Conservation (phyloP, 2,113 vertebrate species). For the Otus sunia region DNA sequence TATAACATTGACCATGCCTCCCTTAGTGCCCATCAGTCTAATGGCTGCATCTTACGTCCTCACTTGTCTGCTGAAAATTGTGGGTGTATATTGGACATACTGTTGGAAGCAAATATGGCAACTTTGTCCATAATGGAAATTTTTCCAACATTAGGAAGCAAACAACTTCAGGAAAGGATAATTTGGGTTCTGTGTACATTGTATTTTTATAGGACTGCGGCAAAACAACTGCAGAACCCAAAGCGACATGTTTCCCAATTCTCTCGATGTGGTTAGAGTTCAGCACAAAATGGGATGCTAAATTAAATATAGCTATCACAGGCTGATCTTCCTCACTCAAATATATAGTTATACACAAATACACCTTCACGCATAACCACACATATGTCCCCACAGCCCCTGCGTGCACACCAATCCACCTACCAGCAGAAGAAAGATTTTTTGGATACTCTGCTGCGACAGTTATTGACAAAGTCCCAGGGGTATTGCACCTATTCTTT, state of each 20-base stretch:
- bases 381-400: not conserved
- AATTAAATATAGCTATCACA: not conserved
- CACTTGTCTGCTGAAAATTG: not conserved
- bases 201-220: not conserved
- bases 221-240: not conserved
- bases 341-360: not conserved
- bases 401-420: not conserved
- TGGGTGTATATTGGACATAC: fast-evolving
- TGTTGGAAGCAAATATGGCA: not conserved
- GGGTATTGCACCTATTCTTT: constrained; percentile 42
- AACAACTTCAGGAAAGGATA: not conserved
- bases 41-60: not conserved
- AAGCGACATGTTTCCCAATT: not conserved
- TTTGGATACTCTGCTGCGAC: not conserved
- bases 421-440: not conserved
- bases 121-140: not conserved
- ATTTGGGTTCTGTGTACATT: not conserved
- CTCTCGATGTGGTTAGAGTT: not conserved
- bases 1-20: not conserved
- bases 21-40: not conserved
- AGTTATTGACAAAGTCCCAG: constrained; percentile 44
- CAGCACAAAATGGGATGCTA: not conserved
- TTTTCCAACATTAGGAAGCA: not conserved
- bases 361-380: not conserved
- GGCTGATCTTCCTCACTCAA: not conserved